Percentiles rank a stretch among this genome's conserved stretches.
Conservation (phyloP, 2,797 vertebrate species). For the Balearica regulorum region DNA sequence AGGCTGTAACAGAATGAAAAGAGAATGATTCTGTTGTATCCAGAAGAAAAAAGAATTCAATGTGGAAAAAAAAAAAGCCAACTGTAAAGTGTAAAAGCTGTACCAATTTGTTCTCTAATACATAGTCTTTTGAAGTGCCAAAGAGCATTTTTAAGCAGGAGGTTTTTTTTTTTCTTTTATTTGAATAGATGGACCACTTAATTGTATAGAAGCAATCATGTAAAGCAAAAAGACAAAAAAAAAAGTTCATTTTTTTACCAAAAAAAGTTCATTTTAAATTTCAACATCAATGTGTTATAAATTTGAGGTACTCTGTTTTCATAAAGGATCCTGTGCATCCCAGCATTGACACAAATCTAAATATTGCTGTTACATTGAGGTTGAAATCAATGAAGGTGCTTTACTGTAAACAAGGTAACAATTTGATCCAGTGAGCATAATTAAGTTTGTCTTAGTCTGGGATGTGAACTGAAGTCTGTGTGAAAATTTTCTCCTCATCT, state of each 20-base stretch:
- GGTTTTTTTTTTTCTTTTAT: conserved; percentile 54
- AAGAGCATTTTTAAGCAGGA: conserved; percentile 46
- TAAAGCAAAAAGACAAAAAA: conserved; percentile 11
- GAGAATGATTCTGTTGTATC: not conserved
- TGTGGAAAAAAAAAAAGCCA: not conserved
- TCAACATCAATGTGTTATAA: not conserved
- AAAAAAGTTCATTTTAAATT: not conserved
- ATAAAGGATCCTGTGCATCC: not conserved
- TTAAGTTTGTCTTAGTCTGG: not conserved
- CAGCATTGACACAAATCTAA: not conserved
- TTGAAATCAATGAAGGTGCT: not conserved
- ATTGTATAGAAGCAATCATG: conserved; percentile 48
- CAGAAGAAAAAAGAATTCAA: conserved; percentile 44
- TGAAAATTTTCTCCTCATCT: not conserved
- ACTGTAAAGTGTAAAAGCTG: conserved; percentile 48
- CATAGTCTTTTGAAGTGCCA: conserved; percentile 52
- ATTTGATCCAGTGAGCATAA: not conserved
- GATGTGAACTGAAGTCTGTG: not conserved
- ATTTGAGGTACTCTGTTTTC: not conserved
- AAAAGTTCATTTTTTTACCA: not conserved
- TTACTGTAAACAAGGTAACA: not conserved
- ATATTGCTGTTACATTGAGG: not conserved
- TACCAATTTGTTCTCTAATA: conserved; percentile 64
- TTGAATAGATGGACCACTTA: conserved; percentile 29
- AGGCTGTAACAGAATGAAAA: conserved; percentile 11